Evolutionary conservation across 2,888 invertebrate genomes (phyloP).

Genomic region (Leistus spinibarbis): DNA sequence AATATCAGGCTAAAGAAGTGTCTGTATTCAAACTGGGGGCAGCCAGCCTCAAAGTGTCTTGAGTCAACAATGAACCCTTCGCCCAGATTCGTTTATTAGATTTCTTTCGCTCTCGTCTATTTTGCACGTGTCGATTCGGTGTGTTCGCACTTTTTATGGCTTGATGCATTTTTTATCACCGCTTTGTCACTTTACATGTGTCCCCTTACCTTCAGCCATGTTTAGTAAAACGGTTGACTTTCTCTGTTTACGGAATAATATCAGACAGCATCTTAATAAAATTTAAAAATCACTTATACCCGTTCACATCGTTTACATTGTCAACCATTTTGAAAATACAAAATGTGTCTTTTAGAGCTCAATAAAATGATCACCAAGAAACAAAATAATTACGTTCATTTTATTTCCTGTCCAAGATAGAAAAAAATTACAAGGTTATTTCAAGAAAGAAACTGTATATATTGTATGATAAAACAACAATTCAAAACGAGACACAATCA

Average conservation of each 20-base stretch:
- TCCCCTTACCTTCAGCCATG: not conserved
- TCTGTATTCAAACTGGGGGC: slow-evolving; percentile 18
- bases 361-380: too few relatives aligned
- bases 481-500: too few relatives aligned
- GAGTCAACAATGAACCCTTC: not conserved
- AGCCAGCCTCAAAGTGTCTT: not conserved
- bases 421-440: too few relatives aligned
- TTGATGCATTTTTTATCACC: slow-evolving; percentile 16
- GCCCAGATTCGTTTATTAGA: slow-evolving; percentile 20
- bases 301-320: not conserved
- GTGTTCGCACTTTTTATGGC: slow-evolving; percentile 5
- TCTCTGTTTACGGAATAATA: not conserved
- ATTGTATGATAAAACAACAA: too few relatives aligned
- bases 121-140: not conserved
- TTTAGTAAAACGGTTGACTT: not conserved
- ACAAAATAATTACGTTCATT: too few relatives aligned
- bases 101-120: not conserved
- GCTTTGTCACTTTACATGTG: not conserved
- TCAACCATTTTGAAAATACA: not conserved
- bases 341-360: too few relatives aligned
- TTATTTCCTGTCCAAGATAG: too few relatives aligned
- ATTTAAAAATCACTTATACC: not conserved
- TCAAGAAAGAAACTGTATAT: too few relatives aligned
- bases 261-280: not conserved
- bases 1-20: slow-evolving; percentile 22